These are phyloP conservation scores for Aphidius gifuensis DNA, from an alignment of 1,140 invertebrate genomes.

Conservation along the genomic window DNA sequence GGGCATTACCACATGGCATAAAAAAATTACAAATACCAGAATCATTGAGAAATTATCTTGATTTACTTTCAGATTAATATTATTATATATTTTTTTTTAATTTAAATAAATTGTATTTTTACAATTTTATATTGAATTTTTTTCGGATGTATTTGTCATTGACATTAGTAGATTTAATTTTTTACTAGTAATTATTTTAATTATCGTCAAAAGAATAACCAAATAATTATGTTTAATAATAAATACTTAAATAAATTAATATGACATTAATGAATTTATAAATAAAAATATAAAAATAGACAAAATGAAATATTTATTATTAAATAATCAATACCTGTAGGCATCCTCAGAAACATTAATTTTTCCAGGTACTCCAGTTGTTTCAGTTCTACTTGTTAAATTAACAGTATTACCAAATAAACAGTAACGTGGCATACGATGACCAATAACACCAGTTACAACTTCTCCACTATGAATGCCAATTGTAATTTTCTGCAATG, in stretches of 20 bases:
- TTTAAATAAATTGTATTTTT: not conserved
- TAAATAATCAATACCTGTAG: slow-evolving; percentile 67
- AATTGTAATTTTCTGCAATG: slow-evolving; percentile 83
- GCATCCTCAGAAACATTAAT: slow-evolving; percentile 94
- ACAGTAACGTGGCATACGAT: slow-evolving; percentile 96
- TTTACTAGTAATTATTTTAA: not conserved
- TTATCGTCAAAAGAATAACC: not conserved
- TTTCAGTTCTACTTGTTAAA: slow-evolving; percentile 91
- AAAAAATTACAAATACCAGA: slow-evolving; percentile 63
- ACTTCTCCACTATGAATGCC: slow-evolving; percentile 96
- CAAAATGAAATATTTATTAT: not conserved
- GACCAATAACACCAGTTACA: slow-evolving; percentile 93
- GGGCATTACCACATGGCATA: slow-evolving; percentile 71
- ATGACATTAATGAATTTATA: not conserved
- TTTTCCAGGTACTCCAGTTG: slow-evolving; percentile 83
- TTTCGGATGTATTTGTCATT: too few relatives aligned
- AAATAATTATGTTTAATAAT: not conserved
- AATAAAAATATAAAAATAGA: not conserved
- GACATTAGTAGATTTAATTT: too few relatives aligned
- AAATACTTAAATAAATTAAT: not conserved
- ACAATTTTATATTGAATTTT: not conserved
- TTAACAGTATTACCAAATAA: slow-evolving; percentile 97
- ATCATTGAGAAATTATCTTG: slow-evolving; percentile 65
- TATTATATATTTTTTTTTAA: not conserved
- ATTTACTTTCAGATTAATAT: slow-evolving; percentile 65